Conservation (phyloP, 2,797 vertebrate species). For the Centropyge bicolor region DNA sequence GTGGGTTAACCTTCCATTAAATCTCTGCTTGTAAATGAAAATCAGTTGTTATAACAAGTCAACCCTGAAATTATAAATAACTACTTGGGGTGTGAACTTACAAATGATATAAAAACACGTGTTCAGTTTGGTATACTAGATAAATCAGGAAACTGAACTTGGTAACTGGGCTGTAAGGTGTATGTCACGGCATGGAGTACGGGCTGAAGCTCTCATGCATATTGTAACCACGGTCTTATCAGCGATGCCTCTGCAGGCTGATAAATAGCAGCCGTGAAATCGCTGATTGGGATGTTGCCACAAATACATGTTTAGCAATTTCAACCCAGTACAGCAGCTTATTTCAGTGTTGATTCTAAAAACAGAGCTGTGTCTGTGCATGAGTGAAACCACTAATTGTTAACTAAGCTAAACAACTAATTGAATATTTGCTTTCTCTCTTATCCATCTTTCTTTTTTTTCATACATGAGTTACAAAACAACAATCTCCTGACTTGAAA, state of each 20-base stretch:
- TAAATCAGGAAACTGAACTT: background rate
- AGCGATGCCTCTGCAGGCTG: background rate
- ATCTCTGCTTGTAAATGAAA: background rate
- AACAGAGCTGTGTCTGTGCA: conserved; percentile 4
- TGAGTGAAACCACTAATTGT: background rate
- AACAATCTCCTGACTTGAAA: conserved; percentile 21
- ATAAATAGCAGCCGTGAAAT: conserved; percentile 10
- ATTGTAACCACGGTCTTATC: background rate
- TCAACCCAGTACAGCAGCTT: background rate
- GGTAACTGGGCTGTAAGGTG: background rate
- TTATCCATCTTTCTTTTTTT: background rate
- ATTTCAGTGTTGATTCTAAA: conserved; percentile 1
- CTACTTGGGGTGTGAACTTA: background rate
- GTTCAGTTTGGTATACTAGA: background rate
- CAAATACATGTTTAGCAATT: background rate
- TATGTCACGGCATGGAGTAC: background rate
- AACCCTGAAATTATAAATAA: background rate
- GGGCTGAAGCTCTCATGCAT: background rate
- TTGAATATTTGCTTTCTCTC: background rate
- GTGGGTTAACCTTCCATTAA: background rate
- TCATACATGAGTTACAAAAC: background rate
- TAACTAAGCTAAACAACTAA: background rate
- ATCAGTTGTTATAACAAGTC: background rate
- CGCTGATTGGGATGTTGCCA: background rate
- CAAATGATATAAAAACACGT: background rate